Base-by-base conservation (phyloP, 2,113 vertebrate genomes). In the Protobothrops flavoviridis region DNA sequence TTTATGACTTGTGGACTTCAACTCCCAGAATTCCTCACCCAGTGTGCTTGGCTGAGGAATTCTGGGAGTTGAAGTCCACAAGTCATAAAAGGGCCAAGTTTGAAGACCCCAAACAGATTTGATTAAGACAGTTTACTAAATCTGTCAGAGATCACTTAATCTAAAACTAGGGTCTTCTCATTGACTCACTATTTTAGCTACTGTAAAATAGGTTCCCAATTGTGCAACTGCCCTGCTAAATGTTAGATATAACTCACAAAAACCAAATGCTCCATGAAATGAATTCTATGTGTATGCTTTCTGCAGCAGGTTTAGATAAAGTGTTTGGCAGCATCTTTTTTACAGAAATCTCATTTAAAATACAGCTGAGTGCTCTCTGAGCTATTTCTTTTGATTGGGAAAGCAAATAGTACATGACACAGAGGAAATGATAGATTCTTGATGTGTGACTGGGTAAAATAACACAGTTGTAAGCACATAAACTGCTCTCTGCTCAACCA, bases 201-300 rank as follows among this genome's bases (percentile, higher is more conserved):
- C 8, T 11, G 21, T 95, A 87, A 4, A 88, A 26, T 1, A 4
- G 11, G 13, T 5, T 92, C 69, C 52, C 39, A 56, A 52, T 24
- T 81, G 90, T 81, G 26, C 93, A 88, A 74, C 48, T 53, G 53
- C 81, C 92, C 94, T 93, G 53, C 12, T 3, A 21, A 93, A 95
- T 0, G 0, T 94, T 3, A 92, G 94, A 93, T 95, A 96, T 93
- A 97, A 94, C 91, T 97, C 96, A 93, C 96, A 97, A 96, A 95
- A 89, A 91, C 92, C 39, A 90, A 91, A 90, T 0, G 43, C 5
- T 20, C 61, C 95, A 94, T 48, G 93, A 95, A 88, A 91, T 94
- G 96, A 95, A 96, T 74, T 3, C 7, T 23, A 88, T 61, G 74
- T 57, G 8, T 86, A 24, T 91, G 93, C 96, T 94, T 39, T 97